Base-by-base conservation (phyloP, 2,797 vertebrate genomes). In the Acanthornis magna region DNA sequence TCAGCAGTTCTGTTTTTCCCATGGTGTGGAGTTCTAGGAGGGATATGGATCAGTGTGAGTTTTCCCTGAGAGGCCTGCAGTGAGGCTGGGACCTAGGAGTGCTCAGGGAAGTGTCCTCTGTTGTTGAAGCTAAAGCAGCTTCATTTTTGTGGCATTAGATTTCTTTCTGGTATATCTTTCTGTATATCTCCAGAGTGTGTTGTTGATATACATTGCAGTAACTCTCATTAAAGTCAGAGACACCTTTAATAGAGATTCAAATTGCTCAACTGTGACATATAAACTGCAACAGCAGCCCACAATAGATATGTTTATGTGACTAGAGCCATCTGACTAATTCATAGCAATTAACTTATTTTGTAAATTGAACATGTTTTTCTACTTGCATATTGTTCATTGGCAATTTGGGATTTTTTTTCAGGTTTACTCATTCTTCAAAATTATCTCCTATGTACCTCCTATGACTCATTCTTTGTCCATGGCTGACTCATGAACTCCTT, bases 391-490 rank as follows among this genome's bases (percentile, higher is more conserved):
- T 87, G 95, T 93, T 94, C 74, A 71, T 82, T 82, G 93, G 76
- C 48, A 95, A 43, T 91, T 95, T 60, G 88, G 71, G 85, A 57
- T 88, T 90, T 95, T 95, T 95, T 95, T 70, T 96, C 70, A 79
- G 73, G 70, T 92, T 97, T 93, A 94, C 42, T 81, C 53, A 76
- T 95, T 95, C 82, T 88, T 96, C 76, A 95, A 9, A 94, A 96
- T 76, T 61, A 76, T 87, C 82, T 96, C 65, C 19, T 87, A 12
- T 93, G 13, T 74, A 76, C 88, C 88, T 93, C 81, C 42, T 75
- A 5, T 96, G 95, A 89, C 92, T 95, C 79, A 92, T 96, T 96
- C 36, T 91, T 93, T 91, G 94, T 90, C 95, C 82, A 57, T 11
- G 22, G 34, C 47, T 95, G 88, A 95, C 58, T 96, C 91, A 88